Conservation (phyloP, 1,140 invertebrate genomes). For the Chironomus striatipennis region DNA sequence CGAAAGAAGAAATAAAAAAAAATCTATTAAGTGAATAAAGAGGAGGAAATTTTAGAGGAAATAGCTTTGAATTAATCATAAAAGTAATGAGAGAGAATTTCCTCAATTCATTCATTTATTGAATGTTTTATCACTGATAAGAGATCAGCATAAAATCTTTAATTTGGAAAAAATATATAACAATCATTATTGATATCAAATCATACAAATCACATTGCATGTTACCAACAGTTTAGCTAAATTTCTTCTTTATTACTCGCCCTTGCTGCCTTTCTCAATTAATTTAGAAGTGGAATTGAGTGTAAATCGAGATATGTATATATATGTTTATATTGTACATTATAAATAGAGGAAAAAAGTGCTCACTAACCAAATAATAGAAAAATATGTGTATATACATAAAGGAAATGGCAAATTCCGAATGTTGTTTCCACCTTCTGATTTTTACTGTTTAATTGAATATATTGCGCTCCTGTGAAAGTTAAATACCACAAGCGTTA, state of each 20-base stretch:
- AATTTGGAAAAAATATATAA: too few species aligned
- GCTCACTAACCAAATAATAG: neutral
- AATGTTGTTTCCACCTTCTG: neutral
- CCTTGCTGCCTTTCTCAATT: neutral
- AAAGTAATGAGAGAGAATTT: constrained; percentile 10
- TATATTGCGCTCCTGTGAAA: neutral
- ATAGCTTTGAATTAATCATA: neutral
- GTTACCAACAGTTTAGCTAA: neutral
- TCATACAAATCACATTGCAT: neutral
- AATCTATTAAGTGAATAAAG: neutral
- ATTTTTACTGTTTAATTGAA: neutral
- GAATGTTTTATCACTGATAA: neutral
- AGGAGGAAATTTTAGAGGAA: neutral
- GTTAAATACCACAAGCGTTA: neutral
- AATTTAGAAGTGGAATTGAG: constrained; percentile 4
- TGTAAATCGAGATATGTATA: constrained; percentile 9
- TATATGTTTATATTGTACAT: neutral
- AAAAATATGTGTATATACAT: too few species aligned
- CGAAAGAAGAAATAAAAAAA: neutral
- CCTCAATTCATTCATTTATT: neutral
- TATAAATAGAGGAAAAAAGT: neutral
- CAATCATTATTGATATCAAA: too few species aligned
- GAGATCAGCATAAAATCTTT: neutral
- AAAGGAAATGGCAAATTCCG: constrained; percentile 7
- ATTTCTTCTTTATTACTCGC: neutral